phyloP scores from a whole-genome alignment of 2,888 invertebrate genomes.

The Carabus problematicus region DNA sequence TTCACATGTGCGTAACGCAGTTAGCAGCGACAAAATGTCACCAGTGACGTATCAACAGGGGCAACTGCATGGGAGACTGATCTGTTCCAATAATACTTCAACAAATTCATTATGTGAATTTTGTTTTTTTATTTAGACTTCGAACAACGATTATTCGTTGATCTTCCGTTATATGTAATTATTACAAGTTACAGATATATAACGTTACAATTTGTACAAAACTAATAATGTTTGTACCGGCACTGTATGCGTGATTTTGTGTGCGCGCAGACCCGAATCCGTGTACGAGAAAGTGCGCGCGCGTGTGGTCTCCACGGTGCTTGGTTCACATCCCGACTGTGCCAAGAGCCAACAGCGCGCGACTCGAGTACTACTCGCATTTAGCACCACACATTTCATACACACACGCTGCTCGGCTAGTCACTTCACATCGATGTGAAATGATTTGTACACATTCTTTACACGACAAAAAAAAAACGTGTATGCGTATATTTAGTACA shows the following conservation, averaged over 20 bases:
- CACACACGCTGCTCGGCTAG: conserved; percentile 7
- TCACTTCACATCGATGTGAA: conserved; percentile 22
- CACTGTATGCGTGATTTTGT: conserved; percentile 19
- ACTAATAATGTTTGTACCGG: not conserved
- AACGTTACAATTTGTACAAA: not conserved
- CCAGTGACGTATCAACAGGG: conserved; percentile 17
- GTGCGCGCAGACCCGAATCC: conserved; percentile 10
- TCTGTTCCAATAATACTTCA: not conserved
- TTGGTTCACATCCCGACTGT: conserved; percentile 53
- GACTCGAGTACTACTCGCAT: conserved; percentile 47
- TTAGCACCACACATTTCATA: conserved; percentile 38
- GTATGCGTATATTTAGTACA: conserved; percentile 8
- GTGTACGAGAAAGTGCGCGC: conserved; percentile 23
- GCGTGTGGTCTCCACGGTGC: conserved; percentile 56
- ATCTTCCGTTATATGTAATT: not conserved
- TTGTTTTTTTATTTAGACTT: too few relatives aligned
- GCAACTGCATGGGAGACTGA: not conserved
- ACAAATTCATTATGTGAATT: not conserved
- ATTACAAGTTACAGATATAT: not conserved
- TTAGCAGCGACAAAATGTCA: conserved; percentile 7
- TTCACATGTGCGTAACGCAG: conserved; percentile 37
- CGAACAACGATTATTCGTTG: not conserved
- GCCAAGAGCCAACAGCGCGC: conserved; percentile 56
- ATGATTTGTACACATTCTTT: conserved; percentile 22
- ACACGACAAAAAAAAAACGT: not conserved